These are phyloP conservation scores for Poecilia picta DNA, from an alignment of 2,797 vertebrate species.

Conservation along the genomic window DNA sequence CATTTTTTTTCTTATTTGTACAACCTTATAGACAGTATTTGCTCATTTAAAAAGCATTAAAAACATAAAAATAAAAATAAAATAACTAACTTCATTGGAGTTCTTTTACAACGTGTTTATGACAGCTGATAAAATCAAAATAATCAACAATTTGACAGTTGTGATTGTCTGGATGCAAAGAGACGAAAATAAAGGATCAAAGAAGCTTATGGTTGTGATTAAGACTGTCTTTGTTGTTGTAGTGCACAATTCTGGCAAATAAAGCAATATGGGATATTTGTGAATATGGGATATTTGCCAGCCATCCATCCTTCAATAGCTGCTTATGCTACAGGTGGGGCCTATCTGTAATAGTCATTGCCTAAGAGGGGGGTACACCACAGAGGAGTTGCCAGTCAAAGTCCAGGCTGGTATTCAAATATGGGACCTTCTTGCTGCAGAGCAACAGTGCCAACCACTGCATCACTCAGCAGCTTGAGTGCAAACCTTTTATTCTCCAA, in stretches of 20 bases:
- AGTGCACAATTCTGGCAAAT: not conserved
- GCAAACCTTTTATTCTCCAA: not conserved
- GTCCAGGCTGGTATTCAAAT: not conserved
- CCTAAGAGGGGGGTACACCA: not conserved
- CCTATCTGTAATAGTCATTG: not conserved
- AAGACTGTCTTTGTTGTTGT: not conserved
- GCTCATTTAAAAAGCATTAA: not conserved
- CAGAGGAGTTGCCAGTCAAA: not conserved
- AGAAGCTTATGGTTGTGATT: not conserved
- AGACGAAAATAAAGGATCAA: not conserved
- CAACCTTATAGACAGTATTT: not conserved
- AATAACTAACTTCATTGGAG: not conserved
- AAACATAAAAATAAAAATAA: not conserved
- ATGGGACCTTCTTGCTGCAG: not conserved
- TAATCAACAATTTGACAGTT: not conserved
- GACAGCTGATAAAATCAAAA: not conserved
- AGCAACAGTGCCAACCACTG: not conserved
- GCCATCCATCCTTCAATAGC: not conserved
- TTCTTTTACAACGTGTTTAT: not conserved
- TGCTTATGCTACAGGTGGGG: not conserved
- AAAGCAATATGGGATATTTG: not conserved
- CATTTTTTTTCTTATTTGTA: not conserved
- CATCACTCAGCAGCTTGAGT: not conserved
- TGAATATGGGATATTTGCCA: not conserved
- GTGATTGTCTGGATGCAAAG: not conserved